phyloP scores from a whole-genome alignment of 37 sponge, comb jelly and placozoan genomes.

The Lycopodina hypogea region DNA sequence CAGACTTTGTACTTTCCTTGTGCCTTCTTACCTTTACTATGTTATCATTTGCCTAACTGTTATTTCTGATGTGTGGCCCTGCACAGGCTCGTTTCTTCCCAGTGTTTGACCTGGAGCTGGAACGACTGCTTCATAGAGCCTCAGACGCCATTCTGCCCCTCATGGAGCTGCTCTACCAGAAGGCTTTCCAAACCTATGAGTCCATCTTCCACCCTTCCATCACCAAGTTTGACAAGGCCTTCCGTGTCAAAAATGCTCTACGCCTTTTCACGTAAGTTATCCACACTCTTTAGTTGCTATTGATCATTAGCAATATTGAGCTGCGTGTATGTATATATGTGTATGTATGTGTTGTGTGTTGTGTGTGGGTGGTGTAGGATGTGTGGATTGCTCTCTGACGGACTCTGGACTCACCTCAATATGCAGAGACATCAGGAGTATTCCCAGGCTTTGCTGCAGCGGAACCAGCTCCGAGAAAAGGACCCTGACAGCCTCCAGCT shows the following conservation, averaged over 20 bases:
- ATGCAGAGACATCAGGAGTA: conserved; percentile 43
- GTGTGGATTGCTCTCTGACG: conserved; percentile 59
- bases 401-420: conserved; percentile 14
- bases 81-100: conserved; percentile 33
- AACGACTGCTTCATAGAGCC: conserved; percentile 50
- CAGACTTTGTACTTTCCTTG: too few relatives aligned
- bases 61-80: too few relatives aligned
- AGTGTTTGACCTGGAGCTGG: conserved; percentile 33
- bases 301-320: background rate
- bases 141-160: conserved; percentile 46
- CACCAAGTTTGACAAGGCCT: conserved; percentile 53
- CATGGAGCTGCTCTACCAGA: conserved; percentile 63
- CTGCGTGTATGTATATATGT: background rate
- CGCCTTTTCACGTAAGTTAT: conserved; percentile 55
- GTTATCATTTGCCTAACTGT: too few relatives aligned
- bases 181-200: conserved; percentile 56
- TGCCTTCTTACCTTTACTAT: too few relatives aligned
- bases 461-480: conserved; percentile 7
- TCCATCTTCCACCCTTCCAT: conserved; percentile 33
- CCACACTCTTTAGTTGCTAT: background rate
- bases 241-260: conserved; percentile 47
- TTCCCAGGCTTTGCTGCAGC: conserved; percentile 45
- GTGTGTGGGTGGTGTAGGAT: conserved; percentile 19
- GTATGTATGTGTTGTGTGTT: background rate
- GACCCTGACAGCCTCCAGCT: conserved; percentile 15